These are phyloP conservation scores for Thalassarche chlororhynchos DNA, from an alignment of 2,113 vertebrate genomes.

Conservation along the genomic window DNA sequence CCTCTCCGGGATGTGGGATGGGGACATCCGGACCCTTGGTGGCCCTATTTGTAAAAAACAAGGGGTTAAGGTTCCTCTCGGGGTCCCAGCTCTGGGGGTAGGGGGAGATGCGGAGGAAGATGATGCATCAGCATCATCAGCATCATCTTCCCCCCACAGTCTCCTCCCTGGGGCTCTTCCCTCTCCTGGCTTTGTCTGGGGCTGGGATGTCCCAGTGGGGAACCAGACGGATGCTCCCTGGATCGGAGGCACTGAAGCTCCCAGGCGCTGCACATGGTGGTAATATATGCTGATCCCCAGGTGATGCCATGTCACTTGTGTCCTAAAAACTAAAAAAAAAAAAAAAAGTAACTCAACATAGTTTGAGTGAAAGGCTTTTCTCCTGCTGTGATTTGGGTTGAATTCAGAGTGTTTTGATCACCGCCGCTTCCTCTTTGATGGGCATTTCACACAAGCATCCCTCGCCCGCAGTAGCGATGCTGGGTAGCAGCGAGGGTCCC, in stretches of 20 bases:
- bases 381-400: neutral
- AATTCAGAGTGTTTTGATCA: neutral
- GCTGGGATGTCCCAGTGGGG: neutral
- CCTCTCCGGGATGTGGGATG: neutral
- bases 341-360: neutral
- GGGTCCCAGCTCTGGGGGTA: no score
- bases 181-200: neutral
- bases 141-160: neutral
- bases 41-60: neutral
- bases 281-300: no score
- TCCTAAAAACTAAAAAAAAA: neutral
- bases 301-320: no score
- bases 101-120: neutral
- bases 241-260: neutral
- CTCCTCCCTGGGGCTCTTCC: neutral
- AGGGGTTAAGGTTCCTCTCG: neutral
- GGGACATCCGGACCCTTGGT: neutral
- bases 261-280: neutral
- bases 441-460: accelerated
- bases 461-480: accelerated
- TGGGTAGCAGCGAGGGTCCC: neutral
- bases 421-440: accelerated
- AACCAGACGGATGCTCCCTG: accelerated
- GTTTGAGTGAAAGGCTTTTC: neutral
- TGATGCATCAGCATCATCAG: neutral